Percentiles rank a stretch among this genome's conserved stretches.
Evolutionary conservation across 2,888 invertebrate genomes (phyloP).

Genomic region (Seladonia tumulorum): DNA sequence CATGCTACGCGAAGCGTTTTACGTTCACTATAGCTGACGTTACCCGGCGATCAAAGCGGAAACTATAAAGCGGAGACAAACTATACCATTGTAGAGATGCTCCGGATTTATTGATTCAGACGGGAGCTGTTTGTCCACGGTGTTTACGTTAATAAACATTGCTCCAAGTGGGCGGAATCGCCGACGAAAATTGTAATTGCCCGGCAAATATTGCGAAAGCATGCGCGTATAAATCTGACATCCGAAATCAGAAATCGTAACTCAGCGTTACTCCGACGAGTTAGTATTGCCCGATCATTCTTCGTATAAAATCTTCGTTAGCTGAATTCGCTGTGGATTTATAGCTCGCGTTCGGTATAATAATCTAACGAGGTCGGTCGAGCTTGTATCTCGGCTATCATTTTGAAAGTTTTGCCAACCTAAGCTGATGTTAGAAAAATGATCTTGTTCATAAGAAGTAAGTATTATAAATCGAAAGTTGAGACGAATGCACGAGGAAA

Average conservation of each 20-base stretch:
- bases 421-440: too few species aligned
- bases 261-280: background rate
- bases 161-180: background rate
- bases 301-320: background rate
- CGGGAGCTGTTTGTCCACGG: conserved; percentile 29
- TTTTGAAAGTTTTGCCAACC: background rate
- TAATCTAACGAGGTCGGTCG: background rate
- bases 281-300: background rate
- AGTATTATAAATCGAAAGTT: too few species aligned
- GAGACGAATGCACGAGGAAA: too few species aligned
- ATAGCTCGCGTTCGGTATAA: background rate
- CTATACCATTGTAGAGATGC: background rate
- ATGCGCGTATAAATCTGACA: background rate
- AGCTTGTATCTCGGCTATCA: background rate
- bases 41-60: conserved; percentile 21
- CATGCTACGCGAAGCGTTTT: background rate
- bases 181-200: conserved; percentile 18
- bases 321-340: background rate
- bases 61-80: conserved; percentile 25
- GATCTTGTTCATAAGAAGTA: too few species aligned
- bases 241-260: background rate
- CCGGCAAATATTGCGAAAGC: conserved; percentile 17
- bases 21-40: background rate
- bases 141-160: conserved; percentile 28
- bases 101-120: conserved; percentile 29